phyloP scores from a whole-genome alignment of 2,113 vertebrate species.

The Corydoras maculifer region DNA sequence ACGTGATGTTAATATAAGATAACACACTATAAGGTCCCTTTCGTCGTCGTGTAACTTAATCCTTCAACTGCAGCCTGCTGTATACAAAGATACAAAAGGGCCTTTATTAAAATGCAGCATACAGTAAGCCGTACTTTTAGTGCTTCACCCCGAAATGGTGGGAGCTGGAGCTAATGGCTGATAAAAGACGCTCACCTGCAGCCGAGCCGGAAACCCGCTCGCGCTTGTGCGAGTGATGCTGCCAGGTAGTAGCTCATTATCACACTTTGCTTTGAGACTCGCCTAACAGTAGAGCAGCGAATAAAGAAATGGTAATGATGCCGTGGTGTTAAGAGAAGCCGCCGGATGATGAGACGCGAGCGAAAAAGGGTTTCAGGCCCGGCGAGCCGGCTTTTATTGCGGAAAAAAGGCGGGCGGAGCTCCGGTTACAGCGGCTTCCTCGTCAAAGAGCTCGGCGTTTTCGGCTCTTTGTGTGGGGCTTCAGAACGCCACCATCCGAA shows the following conservation, averaged over 20 bases:
- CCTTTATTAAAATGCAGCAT: too few relatives aligned
- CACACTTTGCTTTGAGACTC: not conserved
- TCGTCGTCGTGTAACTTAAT: too few relatives aligned
- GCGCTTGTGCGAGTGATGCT: not conserved
- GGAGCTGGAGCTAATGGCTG: too few relatives aligned
- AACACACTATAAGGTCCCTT: too few relatives aligned
- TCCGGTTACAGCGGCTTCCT: not conserved
- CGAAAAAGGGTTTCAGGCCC: not conserved
- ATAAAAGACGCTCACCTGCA: not conserved
- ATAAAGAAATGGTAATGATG: constrained; percentile 7
- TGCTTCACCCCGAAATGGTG: too few relatives aligned
- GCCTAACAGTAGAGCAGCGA: not conserved
- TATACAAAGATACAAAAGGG: too few relatives aligned
- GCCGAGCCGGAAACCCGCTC: not conserved
- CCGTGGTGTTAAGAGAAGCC: constrained; percentile 4
- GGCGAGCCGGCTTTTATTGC: not conserved
- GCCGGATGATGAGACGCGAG: constrained; percentile 5
- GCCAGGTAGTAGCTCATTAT: constrained; percentile 8
- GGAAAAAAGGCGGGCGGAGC: not conserved
- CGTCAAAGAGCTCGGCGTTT: constrained; percentile 1
- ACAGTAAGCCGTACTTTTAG: too few relatives aligned
- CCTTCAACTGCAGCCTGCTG: too few relatives aligned
- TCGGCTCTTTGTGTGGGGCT: constrained; percentile 1
- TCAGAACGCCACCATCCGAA: not conserved
- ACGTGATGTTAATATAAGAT: too few relatives aligned